Evolutionary conservation across 2,113 vertebrate species (phyloP), one percentile per base, ranked within the genome.

Genomic region (Esox niger): DNA sequence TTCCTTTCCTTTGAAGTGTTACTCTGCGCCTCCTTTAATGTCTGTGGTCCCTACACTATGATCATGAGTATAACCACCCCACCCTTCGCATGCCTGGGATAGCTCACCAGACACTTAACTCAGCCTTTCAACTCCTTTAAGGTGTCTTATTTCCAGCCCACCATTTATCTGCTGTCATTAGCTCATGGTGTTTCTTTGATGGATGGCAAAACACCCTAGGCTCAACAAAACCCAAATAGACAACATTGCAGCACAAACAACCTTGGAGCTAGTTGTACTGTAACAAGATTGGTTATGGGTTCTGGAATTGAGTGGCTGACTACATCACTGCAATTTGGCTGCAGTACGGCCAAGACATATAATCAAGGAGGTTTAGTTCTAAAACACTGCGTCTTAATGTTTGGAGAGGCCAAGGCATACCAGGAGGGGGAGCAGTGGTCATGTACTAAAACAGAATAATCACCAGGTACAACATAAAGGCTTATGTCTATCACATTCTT

Each of bases 381-480:
- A n/a, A n/a, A n/a, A n/a, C 2, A 30, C 57, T n/a, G n/a, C n/a
- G n/a, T n/a, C n/a, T 59, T 15, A 31, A 10, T 7, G 55, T 29
- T 27, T 30, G 20, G 57, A 59, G 86, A 85, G 79, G 65, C 79
- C 85, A 87, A 88, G 87, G 86, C 85, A 87, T 86, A 81, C 86
- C 86, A 84, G 79, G 67, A 82, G 85, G 83, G 83, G 86, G 84
- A 84, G 89, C 82, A 79, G 84, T 86, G 77, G 69, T 77, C 73
- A 77, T 74, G 74, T 67, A 63, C 71, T 81, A 20, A 64, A 70
- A 26, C n/a, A 62, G 49, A 23, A 64, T 52, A 46, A 25, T 58
- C 49, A 66, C 55, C 62, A 56, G 69, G 33, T 27, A 27, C 56
- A 66, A 68, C 52, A 7, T n/a, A 25, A 29, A 62, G 69, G n/a